phyloP scores from a whole-genome alignment of 2,888 invertebrate species.

The Machimus rusticus region DNA sequence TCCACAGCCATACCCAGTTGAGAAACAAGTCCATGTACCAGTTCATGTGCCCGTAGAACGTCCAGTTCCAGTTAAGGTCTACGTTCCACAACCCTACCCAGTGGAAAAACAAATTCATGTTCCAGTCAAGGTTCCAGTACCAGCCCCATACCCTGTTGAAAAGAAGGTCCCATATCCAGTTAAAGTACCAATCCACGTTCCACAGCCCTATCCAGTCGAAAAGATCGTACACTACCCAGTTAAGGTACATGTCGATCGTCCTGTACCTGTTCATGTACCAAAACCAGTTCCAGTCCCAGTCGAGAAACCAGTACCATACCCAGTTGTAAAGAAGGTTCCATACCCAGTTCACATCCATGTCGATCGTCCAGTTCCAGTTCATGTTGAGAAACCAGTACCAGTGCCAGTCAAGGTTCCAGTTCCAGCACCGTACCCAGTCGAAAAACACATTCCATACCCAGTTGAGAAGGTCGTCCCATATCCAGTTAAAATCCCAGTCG shows the following conservation, averaged over 20 bases:
- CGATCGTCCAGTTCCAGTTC: constrained; percentile 69
- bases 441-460: constrained; percentile 69
- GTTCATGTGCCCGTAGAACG: constrained; percentile 70
- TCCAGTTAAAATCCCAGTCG: constrained; percentile 68
- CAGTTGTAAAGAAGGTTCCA: constrained; percentile 69
- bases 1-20: constrained; percentile 71
- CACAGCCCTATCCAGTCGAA: constrained; percentile 76
- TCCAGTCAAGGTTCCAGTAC: constrained; percentile 76
- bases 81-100: constrained; percentile 77
- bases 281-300: constrained; percentile 69
- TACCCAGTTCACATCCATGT: constrained; percentile 65
- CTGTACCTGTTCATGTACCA: constrained; percentile 70
- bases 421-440: constrained; percentile 74
- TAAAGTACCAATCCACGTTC: constrained; percentile 73
- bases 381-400: constrained; percentile 67
- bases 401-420: constrained; percentile 76
- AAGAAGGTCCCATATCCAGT: constrained; percentile 72
- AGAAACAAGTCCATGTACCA: constrained; percentile 69
- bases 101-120: constrained; percentile 78
- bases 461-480: constrained; percentile 73
- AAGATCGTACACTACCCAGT: constrained; percentile 75
- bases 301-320: constrained; percentile 67
- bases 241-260: constrained; percentile 72
- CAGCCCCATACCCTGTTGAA: constrained; percentile 73
- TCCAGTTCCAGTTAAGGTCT: constrained; percentile 75